These are phyloP conservation scores for Glareola pratincola DNA, from an alignment of 2,113 vertebrate genomes.

Conservation along the genomic window DNA sequence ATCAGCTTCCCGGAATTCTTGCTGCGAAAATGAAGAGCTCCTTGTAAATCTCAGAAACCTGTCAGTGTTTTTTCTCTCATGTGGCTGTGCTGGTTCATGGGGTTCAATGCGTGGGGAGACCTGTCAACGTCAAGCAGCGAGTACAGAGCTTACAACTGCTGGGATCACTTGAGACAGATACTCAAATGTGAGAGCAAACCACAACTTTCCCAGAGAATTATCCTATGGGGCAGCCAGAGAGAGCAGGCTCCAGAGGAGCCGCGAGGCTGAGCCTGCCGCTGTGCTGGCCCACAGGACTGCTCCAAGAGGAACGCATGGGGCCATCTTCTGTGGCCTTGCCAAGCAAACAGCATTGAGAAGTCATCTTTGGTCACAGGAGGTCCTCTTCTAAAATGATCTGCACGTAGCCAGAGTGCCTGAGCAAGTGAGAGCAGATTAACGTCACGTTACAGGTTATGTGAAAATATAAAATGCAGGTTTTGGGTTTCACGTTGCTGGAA, in stretches of 20 bases:
- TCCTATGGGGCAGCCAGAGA: neutral
- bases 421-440: neutral
- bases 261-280: neutral
- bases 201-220: neutral
- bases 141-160: neutral
- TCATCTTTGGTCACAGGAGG: neutral
- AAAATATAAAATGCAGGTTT: constrained; percentile 2
- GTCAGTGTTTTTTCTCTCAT: constrained; percentile 43
- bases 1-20: constrained; percentile 57
- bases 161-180: neutral
- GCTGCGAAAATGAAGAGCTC: neutral
- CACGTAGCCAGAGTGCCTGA: neutral
- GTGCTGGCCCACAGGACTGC: neutral
- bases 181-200: neutral
- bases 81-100: neutral
- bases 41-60: constrained; percentile 54
- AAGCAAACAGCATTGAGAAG: neutral
- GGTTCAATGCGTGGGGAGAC: neutral
- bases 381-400: neutral
- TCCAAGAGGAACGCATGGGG: accelerated
- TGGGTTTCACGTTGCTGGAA: neutral
- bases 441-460: neutral
- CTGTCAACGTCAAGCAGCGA: neutral
- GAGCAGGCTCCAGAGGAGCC: neutral
- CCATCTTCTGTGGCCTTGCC: neutral